Conservation (phyloP, 1,140 invertebrate species). For the Drosophila oshimai region DNA sequence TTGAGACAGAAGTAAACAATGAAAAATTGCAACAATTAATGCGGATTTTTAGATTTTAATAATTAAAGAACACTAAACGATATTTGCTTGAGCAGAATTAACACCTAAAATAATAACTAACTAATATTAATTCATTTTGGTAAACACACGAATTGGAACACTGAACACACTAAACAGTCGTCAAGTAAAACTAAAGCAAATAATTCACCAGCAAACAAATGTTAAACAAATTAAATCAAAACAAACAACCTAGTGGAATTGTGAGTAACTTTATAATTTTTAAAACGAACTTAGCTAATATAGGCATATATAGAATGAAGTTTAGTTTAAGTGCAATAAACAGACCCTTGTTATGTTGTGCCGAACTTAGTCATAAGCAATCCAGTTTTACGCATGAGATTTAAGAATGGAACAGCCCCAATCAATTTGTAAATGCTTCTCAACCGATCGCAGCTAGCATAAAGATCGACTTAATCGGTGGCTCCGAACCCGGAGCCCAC, state of each 20-base stretch:
- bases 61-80: constrained; percentile 45
- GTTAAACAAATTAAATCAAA: constrained; percentile 40
- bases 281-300: constrained; percentile 47
- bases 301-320: constrained; percentile 25
- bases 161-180: constrained; percentile 8
- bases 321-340: constrained; percentile 67
- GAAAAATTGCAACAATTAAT: constrained; percentile 53
- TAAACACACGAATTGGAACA: constrained; percentile 48
- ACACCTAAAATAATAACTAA: constrained; percentile 37
- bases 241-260: constrained; percentile 48
- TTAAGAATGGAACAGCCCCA: constrained; percentile 38
- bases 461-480: constrained; percentile 14
- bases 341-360: constrained; percentile 62
- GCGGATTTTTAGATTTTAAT: constrained; percentile 75
- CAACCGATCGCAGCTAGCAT: constrained; percentile 13
- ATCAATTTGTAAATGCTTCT: constrained; percentile 72
- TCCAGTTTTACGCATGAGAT: constrained; percentile 41
- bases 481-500: constrained; percentile 7
- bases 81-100: constrained; percentile 43
- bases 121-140: constrained; percentile 36
- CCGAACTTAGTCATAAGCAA: constrained; percentile 56
- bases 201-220: constrained; percentile 39
- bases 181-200: constrained; percentile 11
- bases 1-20: constrained; percentile 22
- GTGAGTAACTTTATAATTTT: constrained; percentile 56